A percentile compares a stretch with the other conserved stretches of the same genome.
phyloP scores from a whole-genome alignment of 2,797 vertebrate genomes.

The Benthosema pterotum region DNA sequence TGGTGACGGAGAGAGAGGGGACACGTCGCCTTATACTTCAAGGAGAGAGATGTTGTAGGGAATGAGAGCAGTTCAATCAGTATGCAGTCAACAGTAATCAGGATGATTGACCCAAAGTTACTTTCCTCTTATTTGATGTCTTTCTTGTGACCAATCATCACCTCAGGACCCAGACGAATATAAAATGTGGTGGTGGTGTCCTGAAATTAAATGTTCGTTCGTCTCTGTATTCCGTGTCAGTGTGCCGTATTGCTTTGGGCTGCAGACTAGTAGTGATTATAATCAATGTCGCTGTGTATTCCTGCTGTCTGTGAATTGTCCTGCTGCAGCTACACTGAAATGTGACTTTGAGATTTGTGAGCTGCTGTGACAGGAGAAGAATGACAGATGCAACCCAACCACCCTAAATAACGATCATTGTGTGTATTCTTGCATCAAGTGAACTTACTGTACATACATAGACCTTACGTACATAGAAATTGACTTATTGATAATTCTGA shows the following conservation, averaged over 20 bases:
- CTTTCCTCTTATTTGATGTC: conserved; percentile 32
- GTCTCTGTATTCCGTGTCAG: conserved; percentile 13
- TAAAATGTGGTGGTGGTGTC: not conserved
- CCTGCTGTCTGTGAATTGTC: no score
- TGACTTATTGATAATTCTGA: no score
- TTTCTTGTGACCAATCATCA: conserved; percentile 14
- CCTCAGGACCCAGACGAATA: conserved; percentile 9
- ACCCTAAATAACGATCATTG: no score
- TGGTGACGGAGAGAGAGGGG: conserved; percentile 24
- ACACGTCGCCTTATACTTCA: conserved; percentile 54
- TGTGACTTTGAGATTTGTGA: no score
- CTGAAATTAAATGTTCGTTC: conserved; percentile 15
- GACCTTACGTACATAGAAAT: no score
- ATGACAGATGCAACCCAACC: no score
- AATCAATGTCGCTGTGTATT: no score
- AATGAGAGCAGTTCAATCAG: conserved; percentile 33
- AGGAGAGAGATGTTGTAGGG: conserved; percentile 9
- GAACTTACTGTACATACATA: no score
- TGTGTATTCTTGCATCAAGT: no score
- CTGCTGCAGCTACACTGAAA: no score
- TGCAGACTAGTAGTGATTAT: no score
- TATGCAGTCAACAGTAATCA: conserved; percentile 28
- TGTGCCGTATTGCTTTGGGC: not conserved
- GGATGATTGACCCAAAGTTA: conserved; percentile 31
- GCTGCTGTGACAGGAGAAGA: no score